Evolutionary conservation across 2,113 vertebrate species (phyloP), one percentile per base, ranked within the genome.

Genomic region (Cranoglanis bouderius): DNA sequence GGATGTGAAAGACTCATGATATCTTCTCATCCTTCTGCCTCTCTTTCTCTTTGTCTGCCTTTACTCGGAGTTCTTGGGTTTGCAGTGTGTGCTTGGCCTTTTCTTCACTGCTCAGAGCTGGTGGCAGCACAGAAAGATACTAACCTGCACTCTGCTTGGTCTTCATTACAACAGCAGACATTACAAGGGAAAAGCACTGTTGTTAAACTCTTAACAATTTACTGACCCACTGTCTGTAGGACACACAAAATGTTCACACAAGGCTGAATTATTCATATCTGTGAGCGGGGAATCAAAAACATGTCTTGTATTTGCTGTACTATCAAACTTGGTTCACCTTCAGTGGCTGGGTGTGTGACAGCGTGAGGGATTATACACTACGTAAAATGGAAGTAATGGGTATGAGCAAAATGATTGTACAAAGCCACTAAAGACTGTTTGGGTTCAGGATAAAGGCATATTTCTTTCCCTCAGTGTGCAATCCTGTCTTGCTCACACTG

Each of bases 401-500:
- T 55, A 40, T 35, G 32, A 55, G 38, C 38, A 67, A 67, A 26
- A 78, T n/a, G 19, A 75, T 46, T 59, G 70, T 59, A 51, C 19
- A 67, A 70, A 86, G 43, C 84, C 67, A 81, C 77, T 49, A 89
- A 86, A 40, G 70, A 82, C 29, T 19, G 24, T 53, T 70, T 70
- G 26, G 29, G 46, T 61, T 82, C 9, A 70, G 53, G 26, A 9
- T 32, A 53, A 82, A 63, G 61, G 63, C 78, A 32, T 40, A 40
- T 57, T 82, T 72, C 61, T 87, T 19, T 43, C 40, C 35, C 18
- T 72, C 32, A 40, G 63, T 82, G 26, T 67, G 21, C 14, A 72
- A 57, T 72, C 65, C 81, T 35, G 63, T 88, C 55, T 82, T 70
- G n/a, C 86, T 35, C 26, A 29, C 61, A 38, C 87, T 88, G 80